Evolutionary conservation across 2,888 invertebrate genomes (phyloP).

Genomic region (Tetragnatha montana): DNA sequence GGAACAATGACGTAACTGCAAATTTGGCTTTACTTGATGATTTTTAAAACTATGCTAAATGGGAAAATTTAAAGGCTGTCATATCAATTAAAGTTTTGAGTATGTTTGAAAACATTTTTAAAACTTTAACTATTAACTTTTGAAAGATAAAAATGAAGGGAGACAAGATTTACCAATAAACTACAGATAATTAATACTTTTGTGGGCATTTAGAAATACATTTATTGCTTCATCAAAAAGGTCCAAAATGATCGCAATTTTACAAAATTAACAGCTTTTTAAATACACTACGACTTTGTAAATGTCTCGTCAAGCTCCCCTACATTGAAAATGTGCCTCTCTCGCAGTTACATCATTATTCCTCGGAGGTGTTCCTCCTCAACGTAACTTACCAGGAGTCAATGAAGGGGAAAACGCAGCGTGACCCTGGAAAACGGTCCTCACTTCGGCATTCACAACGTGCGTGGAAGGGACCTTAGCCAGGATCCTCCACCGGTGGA

Average conservation of each 20-base stretch:
- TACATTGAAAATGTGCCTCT: background rate
- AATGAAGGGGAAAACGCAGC: constrained; percentile 25
- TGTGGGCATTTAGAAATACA: background rate
- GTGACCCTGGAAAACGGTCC: constrained; percentile 39
- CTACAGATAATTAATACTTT: no score
- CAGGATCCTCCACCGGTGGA: constrained; percentile 79
- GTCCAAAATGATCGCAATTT: background rate
- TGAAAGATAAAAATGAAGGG: no score
- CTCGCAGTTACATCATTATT: background rate
- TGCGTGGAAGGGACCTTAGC: constrained; percentile 49
- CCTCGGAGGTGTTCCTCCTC: background rate
- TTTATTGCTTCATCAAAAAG: background rate
- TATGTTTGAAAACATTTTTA: no score
- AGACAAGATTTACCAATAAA: no score
- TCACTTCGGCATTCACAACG: constrained; percentile 40
- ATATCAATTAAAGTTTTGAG: no score
- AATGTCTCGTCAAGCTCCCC: background rate
- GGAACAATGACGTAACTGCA: no score
- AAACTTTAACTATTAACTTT: no score
- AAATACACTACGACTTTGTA: background rate
- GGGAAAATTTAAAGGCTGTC: no score
- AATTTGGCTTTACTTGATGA: no score
- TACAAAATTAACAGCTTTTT: background rate
- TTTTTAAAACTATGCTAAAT: no score
- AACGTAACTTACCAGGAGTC: constrained; percentile 41